Evolutionary conservation across 2,888 invertebrate species (phyloP), one percentile per base, ranked within the genome.

Genomic region (Eupithecia pulchellata): DNA sequence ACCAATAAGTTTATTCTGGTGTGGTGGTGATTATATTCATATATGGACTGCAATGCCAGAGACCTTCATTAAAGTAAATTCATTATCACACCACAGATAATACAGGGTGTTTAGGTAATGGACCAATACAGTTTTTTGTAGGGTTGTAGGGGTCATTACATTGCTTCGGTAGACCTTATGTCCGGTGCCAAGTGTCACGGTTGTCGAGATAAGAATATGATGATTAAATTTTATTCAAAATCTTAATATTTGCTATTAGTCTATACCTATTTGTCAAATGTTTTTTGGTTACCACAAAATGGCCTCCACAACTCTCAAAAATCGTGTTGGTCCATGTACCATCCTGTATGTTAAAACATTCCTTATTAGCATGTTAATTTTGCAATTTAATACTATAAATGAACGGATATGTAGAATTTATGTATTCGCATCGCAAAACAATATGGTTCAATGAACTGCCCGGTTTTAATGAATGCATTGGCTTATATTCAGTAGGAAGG

Each of bases 391-490:
- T 81, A 78, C 75, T 73, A 78, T 73, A 75, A 69, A 72, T 69
- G 66, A 75, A 73, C 80, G 77, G 78, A 82, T 77, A 83, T 81
- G 78, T 80, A 81, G 84, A 85, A 85, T 79, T 68, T 20, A 20
- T 52, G 72, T 74, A 42, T 93, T 93, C 84, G 93, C 93, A 92
- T 92, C 78, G 72, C 71, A 78, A 75, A 86, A 92, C 93, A 92
- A 93, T 93, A 74, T 75, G 79, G 92, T 89, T 91, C 91, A 91
- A 84, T 76, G 91, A 76, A 81, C 78, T 70, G 64, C 66, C 64
- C 66, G 62, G 66, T 78, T 81, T 82, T 79, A 82, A 77, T 80
- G 77, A 58, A 75, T 77, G 80, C 61, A 52, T 55, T 67, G 25
- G 11, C 36, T 34, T 61, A 34, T 36, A 61, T 36, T 34, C 61